Base-by-base conservation (phyloP, 2,888 invertebrate genomes). In the Nebria brevicollis region DNA sequence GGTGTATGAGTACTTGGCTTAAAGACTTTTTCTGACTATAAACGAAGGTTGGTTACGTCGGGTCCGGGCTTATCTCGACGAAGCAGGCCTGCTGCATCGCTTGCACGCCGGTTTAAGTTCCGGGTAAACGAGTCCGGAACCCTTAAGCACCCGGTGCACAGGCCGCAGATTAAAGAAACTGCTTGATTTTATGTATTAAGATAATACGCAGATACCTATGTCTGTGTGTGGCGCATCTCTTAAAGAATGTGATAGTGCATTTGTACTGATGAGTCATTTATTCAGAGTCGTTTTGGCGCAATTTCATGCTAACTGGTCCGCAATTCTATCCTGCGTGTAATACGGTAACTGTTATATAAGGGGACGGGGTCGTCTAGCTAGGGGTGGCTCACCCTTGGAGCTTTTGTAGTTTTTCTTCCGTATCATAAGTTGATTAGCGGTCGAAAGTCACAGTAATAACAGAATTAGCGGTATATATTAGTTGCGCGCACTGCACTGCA, bases 391-490 rank as follows among this genome's bases (percentile, higher is more conserved):
- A 75, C 73, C 41, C 42, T 13, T 54, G 77, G 25, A 41, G 77
- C 77, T 41, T 76, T 64, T 42, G 80, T 82, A 82, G 81, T 83
- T 83, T 83, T 83, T 82, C 83, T 82, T 73, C 81, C 83, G 75
- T 82, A 75, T 77, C 54, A 82, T 83, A 84, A 84, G 78, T 83
- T 84, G 84, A 84, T 84, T 84, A 84, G 82, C 66, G 78, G 82
- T 41, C 81, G 64, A 79, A 83, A 82, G 77, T 81, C 82, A 77
- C 64, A 81, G 78, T 82, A 83, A 82, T 84, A 83, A 83, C 84
- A 83, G 83, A 84, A 84, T 84, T 84, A 84, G 83, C 80, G 83
- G 84, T 83, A 72, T 70, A 70, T 70, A 25, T 70, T 70, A 54
- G 13, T 13, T 8, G 13, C 54, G 8, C 7, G 8, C 8, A 54